A percentile compares a stretch with the other conserved stretches of the same genome.
These are phyloP conservation scores for Podarcis siculus DNA, from an alignment of 2,797 vertebrate genomes.

Conservation along the genomic window DNA sequence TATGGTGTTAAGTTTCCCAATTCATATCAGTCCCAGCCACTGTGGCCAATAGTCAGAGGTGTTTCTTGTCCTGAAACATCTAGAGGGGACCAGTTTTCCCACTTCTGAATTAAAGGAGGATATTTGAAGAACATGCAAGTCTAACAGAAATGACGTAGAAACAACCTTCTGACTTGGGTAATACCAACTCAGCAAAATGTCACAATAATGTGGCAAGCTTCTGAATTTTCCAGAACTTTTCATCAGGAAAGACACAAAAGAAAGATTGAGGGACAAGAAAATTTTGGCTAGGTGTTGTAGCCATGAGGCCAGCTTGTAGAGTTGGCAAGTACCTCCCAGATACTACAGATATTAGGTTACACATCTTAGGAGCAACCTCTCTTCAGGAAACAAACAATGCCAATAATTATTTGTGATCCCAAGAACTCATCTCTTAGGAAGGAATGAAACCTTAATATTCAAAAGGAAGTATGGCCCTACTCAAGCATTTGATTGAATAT, in stretches of 20 bases:
- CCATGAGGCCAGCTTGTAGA: neutral
- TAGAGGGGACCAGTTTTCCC: neutral
- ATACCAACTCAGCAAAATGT: neutral
- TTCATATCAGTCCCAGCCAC: neutral
- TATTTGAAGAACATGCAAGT: neutral
- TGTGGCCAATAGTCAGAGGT: neutral
- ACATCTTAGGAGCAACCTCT: neutral
- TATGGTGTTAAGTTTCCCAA: neutral
- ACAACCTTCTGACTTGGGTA: neutral
- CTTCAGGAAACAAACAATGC: neutral
- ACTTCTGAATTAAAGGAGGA: neutral
- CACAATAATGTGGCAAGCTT: neutral
- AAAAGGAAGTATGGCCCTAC: neutral
- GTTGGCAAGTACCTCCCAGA: too few species aligned
- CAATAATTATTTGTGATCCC: neutral
- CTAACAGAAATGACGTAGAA: neutral
- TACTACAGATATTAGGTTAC: too few species aligned
- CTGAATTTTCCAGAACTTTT: neutral
- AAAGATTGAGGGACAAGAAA: too few species aligned
- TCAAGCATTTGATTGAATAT: too few species aligned
- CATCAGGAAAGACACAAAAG: too few species aligned
- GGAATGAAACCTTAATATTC: neutral
- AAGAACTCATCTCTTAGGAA: too few species aligned
- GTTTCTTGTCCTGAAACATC: neutral
- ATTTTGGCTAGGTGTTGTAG: too few species aligned